Base-by-base conservation (phyloP, 2,888 invertebrate genomes). In the Hydrotaea diabolus region DNA sequence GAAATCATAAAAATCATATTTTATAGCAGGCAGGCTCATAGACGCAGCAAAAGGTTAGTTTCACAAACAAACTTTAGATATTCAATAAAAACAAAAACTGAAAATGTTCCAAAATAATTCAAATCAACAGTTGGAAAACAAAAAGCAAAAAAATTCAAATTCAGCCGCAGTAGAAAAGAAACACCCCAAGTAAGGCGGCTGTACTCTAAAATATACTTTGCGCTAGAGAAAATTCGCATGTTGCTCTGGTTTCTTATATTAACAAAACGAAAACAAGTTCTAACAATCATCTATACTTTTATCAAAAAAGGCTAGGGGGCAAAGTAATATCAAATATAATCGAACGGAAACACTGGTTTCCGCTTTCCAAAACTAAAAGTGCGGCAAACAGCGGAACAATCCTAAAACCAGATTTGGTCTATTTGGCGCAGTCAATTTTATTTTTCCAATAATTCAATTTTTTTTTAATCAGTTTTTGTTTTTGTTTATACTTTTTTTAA, bases 231-330 rank as follows among this genome's bases (percentile, higher is more conserved):
- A 49, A 49, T 49, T 49, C 3, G 5, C 49, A 49, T 49, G 49
- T n/a, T 1, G 49, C 5, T n/a, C 49, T 49, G 49, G 49, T 49
- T 49, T 49, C 43, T 43, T 43, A 43, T 13, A 4, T 11, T 43
- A 43, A 43, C n/a, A n/a, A n/a, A n/a, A n/a, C n/a, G n/a, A n/a
- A n/a, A n/a, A n/a, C n/a, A 43, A 43, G 2, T 13, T 43, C 49
- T n/a, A 49, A 49, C n/a, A 49, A 49, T 49, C 49, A n/a, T 49
- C 49, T n/a, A 49, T 49, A n/a, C n/a, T n/a, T 49, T 49, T 49
- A 13, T 15, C 3, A 15, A 49, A 49, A 49, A 49, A 3, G 8
- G 49, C 11, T n/a, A 49, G 49, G n/a, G 49, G n/a, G 49, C n/a
- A 3, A 49, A n/a, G n/a, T n/a, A n/a, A 49, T 49, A 49, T n/a